These are phyloP conservation scores for Malacoraja senta DNA, from an alignment of 2,797 vertebrate species.

Conservation along the genomic window DNA sequence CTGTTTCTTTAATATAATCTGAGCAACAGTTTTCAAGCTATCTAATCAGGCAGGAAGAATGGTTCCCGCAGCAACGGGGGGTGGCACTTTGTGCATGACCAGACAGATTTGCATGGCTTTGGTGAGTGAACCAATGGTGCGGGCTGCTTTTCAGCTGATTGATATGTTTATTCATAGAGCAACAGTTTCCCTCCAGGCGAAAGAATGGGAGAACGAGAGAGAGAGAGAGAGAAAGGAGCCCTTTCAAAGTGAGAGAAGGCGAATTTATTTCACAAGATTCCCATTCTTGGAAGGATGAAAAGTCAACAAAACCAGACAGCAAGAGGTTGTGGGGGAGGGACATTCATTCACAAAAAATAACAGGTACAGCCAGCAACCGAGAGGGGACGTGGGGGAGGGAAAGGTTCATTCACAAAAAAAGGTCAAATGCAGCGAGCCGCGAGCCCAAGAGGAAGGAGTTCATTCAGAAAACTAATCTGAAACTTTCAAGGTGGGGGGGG, in stretches of 20 bases:
- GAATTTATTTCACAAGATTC: slow-evolving; percentile 5
- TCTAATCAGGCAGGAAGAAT: slow-evolving; percentile 45
- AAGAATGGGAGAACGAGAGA: neutral
- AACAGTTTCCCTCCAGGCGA: slow-evolving; percentile 40
- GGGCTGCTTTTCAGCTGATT: slow-evolving; percentile 51
- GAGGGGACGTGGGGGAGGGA: neutral
- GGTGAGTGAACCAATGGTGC: slow-evolving; percentile 50
- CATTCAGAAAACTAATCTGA: slow-evolving; percentile 11
- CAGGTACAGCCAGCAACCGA: neutral
- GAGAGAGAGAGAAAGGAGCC: neutral
- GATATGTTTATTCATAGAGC: slow-evolving; percentile 47
- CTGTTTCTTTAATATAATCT: slow-evolving; percentile 20
- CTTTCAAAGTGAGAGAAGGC: neutral
- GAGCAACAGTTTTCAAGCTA: slow-evolving; percentile 43
- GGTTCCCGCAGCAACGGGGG: slow-evolving; percentile 56
- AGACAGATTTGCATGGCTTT: slow-evolving; percentile 46
- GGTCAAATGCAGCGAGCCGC: slow-evolving; percentile 20
- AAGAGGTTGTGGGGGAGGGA: neutral
- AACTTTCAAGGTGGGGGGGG: neutral
- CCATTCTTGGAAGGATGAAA: too few relatives aligned
- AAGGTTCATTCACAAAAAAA: slow-evolving; percentile 19
- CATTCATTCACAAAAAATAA: slow-evolving; percentile 12
- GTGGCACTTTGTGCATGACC: slow-evolving; percentile 55
- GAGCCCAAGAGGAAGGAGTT: slow-evolving; percentile 21
- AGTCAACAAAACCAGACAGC: neutral